Evolutionary conservation across 1,140 invertebrate genomes (phyloP).

Genomic region (Drosophila carrolli): DNA sequence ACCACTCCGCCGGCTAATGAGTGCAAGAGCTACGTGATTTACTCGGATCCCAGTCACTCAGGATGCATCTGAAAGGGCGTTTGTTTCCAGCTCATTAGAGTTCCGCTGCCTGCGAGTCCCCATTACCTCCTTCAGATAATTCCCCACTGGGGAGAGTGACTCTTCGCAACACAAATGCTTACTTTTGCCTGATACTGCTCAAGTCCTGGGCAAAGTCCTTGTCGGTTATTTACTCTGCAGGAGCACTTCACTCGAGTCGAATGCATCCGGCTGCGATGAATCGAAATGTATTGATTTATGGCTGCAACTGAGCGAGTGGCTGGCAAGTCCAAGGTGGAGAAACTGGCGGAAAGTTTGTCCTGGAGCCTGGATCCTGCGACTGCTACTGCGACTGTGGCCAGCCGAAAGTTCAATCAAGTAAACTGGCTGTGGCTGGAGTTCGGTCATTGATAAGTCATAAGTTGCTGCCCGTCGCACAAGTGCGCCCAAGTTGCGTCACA

Average conservation of each 20-base stretch:
- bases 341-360: constrained; percentile 58
- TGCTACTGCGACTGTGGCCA: constrained; percentile 27
- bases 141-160: constrained; percentile 8
- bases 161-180: constrained; percentile 42
- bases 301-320: constrained; percentile 48
- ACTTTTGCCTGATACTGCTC: constrained; percentile 52
- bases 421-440: constrained; percentile 31
- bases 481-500: constrained; percentile 49
- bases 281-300: constrained; percentile 81
- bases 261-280: constrained; percentile 60
- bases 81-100: constrained; percentile 50
- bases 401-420: constrained; percentile 74
- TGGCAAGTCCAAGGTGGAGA: constrained; percentile 40
- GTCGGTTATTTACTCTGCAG: constrained; percentile 64
- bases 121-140: constrained; percentile 47
- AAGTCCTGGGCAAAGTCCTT: constrained; percentile 63
- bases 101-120: constrained; percentile 28
- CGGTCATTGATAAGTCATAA: constrained; percentile 64
- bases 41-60: constrained; percentile 23
- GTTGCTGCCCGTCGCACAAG: constrained; percentile 36
- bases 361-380: constrained; percentile 18
- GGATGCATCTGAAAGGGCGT: constrained; percentile 31
- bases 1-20: constrained; percentile 39
- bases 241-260: constrained; percentile 52
- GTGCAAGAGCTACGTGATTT: constrained; percentile 61